Conservation (phyloP, 2,888 invertebrate genomes). For the Entomobrya multifasciata region DNA sequence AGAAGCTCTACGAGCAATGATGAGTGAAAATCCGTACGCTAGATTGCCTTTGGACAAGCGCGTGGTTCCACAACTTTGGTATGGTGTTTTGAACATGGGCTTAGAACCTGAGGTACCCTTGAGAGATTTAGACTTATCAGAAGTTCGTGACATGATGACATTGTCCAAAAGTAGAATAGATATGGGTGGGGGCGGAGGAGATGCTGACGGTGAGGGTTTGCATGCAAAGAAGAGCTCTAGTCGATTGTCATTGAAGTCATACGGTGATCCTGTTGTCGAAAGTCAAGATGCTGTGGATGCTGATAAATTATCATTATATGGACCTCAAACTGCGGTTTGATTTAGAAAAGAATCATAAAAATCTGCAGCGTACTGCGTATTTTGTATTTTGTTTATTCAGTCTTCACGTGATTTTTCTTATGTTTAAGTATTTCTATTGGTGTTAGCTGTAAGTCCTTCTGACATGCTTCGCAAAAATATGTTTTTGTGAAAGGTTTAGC, state of each 20-base stretch:
- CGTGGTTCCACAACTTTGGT: constrained; percentile 72
- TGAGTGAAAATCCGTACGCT: constrained; percentile 62
- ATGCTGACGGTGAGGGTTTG: not conserved
- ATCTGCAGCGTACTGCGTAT: not conserved
- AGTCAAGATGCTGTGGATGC: constrained; percentile 62
- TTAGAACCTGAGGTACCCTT: constrained; percentile 69
- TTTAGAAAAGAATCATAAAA: not conserved
- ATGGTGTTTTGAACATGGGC: constrained; percentile 74
- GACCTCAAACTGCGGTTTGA: constrained; percentile 62
- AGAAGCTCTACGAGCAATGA: constrained; percentile 67
- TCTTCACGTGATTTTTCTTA: constrained; percentile 84
- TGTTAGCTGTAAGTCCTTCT: constrained; percentile 86
- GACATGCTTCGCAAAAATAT: constrained; percentile 89
- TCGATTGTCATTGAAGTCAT: constrained; percentile 50
- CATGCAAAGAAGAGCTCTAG: constrained; percentile 30
- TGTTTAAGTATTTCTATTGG: constrained; percentile 93
- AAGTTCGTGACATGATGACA: constrained; percentile 77
- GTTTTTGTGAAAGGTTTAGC: constrained; percentile 84
- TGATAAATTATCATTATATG: constrained; percentile 31
- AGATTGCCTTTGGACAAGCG: constrained; percentile 70
- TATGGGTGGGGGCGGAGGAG: constrained; percentile 20
- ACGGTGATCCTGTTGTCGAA: constrained; percentile 40
- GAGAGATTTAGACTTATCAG: constrained; percentile 77
- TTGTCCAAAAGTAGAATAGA: constrained; percentile 56
- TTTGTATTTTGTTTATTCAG: not conserved